Conservation (phyloP, 2,797 vertebrate genomes). For the Enteromius argenteus region DNA sequence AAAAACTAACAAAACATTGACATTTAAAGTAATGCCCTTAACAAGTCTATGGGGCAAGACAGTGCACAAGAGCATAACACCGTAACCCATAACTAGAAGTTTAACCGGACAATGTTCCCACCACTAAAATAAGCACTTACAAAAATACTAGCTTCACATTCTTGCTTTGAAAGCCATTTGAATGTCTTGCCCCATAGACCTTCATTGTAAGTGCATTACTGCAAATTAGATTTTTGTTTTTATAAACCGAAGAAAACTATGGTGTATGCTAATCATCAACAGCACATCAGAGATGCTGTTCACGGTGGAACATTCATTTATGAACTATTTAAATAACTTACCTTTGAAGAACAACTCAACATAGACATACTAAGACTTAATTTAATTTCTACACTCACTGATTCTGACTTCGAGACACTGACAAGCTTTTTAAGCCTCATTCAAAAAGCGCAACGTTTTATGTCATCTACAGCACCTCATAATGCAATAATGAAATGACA, state of each 20-base stretch:
- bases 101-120: not conserved
- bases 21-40: not conserved
- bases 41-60: not conserved
- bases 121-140: conserved; percentile 15
- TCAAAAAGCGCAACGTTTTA: not conserved
- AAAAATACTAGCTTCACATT: not conserved
- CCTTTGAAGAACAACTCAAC: conserved; percentile 4
- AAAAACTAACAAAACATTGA: not conserved
- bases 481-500: conserved; percentile 27
- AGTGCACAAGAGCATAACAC: not conserved
- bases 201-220: not conserved
- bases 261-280: not conserved
- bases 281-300: not conserved
- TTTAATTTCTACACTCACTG: not conserved
- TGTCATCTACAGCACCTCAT: not conserved
- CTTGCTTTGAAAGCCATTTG: not conserved
- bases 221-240: not conserved
- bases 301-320: not conserved
- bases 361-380: not conserved
- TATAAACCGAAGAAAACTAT: not conserved
- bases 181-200: not conserved
- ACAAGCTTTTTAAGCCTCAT: not conserved
- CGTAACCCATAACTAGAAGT: not conserved
- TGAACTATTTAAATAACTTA: conserved; percentile 16
- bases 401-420: not conserved